Evolutionary conservation across 2,113 vertebrate genomes (phyloP).

Genomic region (Herpailurus yagouaroundi): DNA sequence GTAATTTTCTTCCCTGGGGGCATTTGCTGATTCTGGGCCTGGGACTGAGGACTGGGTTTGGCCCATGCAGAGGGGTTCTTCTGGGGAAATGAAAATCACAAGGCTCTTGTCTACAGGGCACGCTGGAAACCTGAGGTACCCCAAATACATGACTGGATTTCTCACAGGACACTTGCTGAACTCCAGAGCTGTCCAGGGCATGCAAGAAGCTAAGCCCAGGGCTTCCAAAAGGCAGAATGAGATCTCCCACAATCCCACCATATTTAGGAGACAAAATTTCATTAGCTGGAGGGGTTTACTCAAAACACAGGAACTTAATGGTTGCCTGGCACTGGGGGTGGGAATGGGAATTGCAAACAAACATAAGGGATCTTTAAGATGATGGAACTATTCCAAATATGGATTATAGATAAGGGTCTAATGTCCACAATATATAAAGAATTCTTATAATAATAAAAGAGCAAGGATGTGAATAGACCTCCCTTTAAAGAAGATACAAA

Average conservation of each 20-base stretch:
- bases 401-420: not conserved
- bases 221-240: not conserved
- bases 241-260: not conserved
- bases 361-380: not conserved
- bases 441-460: not conserved
- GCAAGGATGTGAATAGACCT: not conserved
- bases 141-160: not conserved
- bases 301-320: not conserved
- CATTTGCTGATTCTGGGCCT: not conserved
- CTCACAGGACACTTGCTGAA: not conserved
- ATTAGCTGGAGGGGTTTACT: not conserved
- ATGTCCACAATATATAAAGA: not conserved
- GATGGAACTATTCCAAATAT: not conserved
- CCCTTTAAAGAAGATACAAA: not conserved
- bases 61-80: not conserved
- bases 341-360: not conserved
- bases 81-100: not conserved
- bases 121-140: not conserved
- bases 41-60: not conserved
- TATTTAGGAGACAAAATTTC: not conserved
- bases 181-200: not conserved
- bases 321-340: not conserved
- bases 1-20: not conserved
- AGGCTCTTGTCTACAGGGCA: not conserved
- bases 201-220: not conserved